Conservation (phyloP, 2,113 vertebrate genomes). For the human region GRCh38 chr3:66632501-66633000, state of each 20-base stretch:
- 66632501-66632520: too few species aligned
- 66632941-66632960: not conserved
- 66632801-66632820: not conserved
- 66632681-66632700: not conserved
- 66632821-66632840: not conserved
- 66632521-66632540: not conserved
- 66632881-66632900: not conserved
- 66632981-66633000: not conserved
- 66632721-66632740: not conserved
- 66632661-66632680: not conserved
- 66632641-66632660: not conserved
- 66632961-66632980: not conserved
- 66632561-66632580: not conserved
- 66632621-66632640: not conserved
- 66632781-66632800: not conserved
- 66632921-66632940: not conserved
- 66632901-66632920: not conserved
- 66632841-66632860: not conserved
- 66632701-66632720: not conserved
- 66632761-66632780: not conserved
- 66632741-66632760: too few species aligned
- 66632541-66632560: not conserved
- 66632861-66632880: not conserved
- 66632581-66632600: not conserved
- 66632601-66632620: not conserved